phyloP scores from a whole-genome alignment of 2,888 invertebrate species.

The Drosophila nr. perissopoda region DNA sequence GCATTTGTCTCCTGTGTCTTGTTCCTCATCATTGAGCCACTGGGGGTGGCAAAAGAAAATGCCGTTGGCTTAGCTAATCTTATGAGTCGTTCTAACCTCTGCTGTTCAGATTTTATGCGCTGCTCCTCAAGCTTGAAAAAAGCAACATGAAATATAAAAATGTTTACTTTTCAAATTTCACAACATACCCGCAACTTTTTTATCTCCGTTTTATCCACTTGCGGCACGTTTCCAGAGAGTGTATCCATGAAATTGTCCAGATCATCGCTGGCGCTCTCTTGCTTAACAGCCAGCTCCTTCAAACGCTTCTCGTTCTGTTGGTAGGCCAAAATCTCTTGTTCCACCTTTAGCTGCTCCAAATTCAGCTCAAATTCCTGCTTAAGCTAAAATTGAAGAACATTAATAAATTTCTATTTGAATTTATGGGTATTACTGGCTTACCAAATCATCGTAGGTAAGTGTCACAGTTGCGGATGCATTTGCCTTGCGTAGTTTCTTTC shows the following conservation, averaged over 20 bases:
- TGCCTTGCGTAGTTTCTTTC: conserved; percentile 90
- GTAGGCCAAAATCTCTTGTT: conserved; percentile 85
- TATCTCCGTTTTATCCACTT: conserved; percentile 88
- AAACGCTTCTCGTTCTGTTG: conserved; percentile 84
- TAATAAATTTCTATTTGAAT: neutral
- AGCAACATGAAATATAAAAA: neutral
- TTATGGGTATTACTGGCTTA: conserved; percentile 76
- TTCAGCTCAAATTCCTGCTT: conserved; percentile 83
- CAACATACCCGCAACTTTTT: conserved; percentile 86
- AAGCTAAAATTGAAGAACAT: conserved; percentile 54
- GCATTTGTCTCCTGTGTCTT: conserved; percentile 14
- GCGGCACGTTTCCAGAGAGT: conserved; percentile 86
- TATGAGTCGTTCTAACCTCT: conserved; percentile 89
- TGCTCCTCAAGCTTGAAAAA: conserved; percentile 87
- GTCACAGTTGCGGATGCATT: conserved; percentile 77
- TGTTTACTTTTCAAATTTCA: neutral
- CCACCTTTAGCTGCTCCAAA: conserved; percentile 88
- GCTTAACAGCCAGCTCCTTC: conserved; percentile 63
- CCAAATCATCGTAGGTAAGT: conserved; percentile 89
- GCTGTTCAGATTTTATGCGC: conserved; percentile 89
- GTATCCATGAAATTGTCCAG: conserved; percentile 94
- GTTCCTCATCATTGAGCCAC: conserved; percentile 36
- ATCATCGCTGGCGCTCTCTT: conserved; percentile 87
- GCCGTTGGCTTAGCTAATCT: conserved; percentile 90
- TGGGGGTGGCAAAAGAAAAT: conserved; percentile 86